Percentiles rank a stretch among this genome's conserved stretches.
These are phyloP conservation scores for Sebastes iracundus DNA, from an alignment of 2,797 vertebrate species.

Conservation along the genomic window DNA sequence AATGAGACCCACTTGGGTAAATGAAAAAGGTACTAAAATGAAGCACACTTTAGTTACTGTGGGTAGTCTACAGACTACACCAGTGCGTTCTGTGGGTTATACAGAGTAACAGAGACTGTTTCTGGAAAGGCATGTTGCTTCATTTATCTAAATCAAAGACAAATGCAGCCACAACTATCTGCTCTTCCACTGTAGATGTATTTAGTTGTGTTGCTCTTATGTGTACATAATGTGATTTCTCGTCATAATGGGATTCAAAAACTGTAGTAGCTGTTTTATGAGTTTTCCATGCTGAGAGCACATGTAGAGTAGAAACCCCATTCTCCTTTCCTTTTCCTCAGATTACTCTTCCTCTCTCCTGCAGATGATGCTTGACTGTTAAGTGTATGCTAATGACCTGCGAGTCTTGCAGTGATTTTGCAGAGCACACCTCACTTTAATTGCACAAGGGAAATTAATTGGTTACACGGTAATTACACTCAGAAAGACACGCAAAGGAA, in stretches of 20 bases:
- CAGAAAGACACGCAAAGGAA: slow-evolving; percentile 10
- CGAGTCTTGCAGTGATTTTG: slow-evolving; percentile 22
- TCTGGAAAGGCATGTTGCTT: not conserved
- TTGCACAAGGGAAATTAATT: slow-evolving; percentile 48
- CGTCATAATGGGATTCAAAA: not conserved
- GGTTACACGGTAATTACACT: slow-evolving; percentile 45
- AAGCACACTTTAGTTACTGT: not conserved
- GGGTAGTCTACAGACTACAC: not conserved
- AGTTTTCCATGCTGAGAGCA: not conserved
- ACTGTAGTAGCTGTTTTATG: not conserved
- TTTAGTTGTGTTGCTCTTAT: not conserved
- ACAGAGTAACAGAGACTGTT: not conserved
- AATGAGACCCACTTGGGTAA: not conserved
- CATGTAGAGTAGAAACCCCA: not conserved
- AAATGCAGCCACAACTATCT: not conserved
- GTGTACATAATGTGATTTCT: not conserved
- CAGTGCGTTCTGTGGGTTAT: not conserved
- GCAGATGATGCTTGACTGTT: not conserved
- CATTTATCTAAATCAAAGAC: not conserved
- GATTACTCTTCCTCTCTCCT: not conserved
- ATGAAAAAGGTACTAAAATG: not conserved
- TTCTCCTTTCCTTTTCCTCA: not conserved
- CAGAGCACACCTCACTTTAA: slow-evolving; percentile 20
- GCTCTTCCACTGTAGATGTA: not conserved
- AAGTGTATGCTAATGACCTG: slow-evolving; percentile 20